Percentiles rank a stretch among this genome's conserved stretches.
phyloP scores from a whole-genome alignment of 2,113 vertebrate species.

The Oncorhynchus keta region DNA sequence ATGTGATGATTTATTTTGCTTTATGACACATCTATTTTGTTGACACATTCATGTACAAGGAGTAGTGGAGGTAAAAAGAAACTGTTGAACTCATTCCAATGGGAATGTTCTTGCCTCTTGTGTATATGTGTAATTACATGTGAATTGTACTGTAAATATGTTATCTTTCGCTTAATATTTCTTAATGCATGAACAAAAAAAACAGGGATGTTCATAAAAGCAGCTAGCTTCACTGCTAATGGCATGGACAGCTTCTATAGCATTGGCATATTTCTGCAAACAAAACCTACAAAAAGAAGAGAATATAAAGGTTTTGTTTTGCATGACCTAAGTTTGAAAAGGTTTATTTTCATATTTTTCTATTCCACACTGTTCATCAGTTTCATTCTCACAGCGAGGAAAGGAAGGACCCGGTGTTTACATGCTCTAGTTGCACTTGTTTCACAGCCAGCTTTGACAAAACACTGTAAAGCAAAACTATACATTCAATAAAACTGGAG shows the following conservation, averaged over 20 bases:
- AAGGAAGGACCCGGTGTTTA: constrained; percentile 65
- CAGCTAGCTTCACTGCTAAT: constrained; percentile 82
- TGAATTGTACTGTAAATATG: constrained; percentile 86
- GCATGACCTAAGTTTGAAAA: constrained; percentile 74
- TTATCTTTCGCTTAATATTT: constrained; percentile 85
- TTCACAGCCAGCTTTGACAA: constrained; percentile 63
- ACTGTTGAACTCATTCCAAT: constrained; percentile 82
- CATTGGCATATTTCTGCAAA: constrained; percentile 82
- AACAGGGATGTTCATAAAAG: constrained; percentile 83
- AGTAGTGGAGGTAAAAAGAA: constrained; percentile 61
- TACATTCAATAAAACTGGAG: constrained; percentile 49
- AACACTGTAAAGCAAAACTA: constrained; percentile 61
- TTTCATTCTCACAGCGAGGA: constrained; percentile 64
- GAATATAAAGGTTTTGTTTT: constrained; percentile 74
- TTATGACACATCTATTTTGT: constrained; percentile 56
- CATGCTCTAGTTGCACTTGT: constrained; percentile 73
- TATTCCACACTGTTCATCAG: constrained; percentile 55
- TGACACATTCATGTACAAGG: constrained; percentile 58
- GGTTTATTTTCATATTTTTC: constrained; percentile 74
- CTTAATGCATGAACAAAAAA: constrained; percentile 81
- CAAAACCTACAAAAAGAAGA: constrained; percentile 68
- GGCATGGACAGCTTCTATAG: constrained; percentile 83
- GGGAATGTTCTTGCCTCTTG: constrained; percentile 86
- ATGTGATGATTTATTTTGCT: constrained; percentile 52
- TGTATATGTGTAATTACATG: constrained; percentile 88